These are phyloP conservation scores for Amphiprion clarkii DNA, from an alignment of 2,797 vertebrate genomes.

Conservation along the genomic window DNA sequence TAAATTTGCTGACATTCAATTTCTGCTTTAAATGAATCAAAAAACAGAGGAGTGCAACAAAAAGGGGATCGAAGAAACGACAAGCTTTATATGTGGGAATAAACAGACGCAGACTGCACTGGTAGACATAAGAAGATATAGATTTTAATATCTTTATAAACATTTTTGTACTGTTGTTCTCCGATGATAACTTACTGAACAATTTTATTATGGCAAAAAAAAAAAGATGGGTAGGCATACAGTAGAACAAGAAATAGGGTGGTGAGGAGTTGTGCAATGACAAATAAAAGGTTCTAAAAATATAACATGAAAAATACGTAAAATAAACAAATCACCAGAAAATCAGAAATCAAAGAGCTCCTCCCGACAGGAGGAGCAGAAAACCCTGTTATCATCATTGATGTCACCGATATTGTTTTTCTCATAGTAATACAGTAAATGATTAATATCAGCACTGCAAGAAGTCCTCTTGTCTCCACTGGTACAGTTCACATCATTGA, in stretches of 20 bases:
- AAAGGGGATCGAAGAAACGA: slow-evolving; percentile 25
- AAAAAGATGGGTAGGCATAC: slow-evolving; percentile 66
- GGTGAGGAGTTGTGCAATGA: slow-evolving; percentile 77
- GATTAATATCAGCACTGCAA: slow-evolving; percentile 85
- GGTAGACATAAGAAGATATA: slow-evolving; percentile 94
- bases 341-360: slow-evolving; percentile 61
- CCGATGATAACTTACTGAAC: slow-evolving; percentile 84
- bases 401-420: slow-evolving; percentile 82
- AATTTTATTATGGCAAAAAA: slow-evolving; percentile 76
- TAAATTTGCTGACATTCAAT: slow-evolving; percentile 67
- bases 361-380: slow-evolving; percentile 70
- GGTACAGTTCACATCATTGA: slow-evolving; percentile 81
- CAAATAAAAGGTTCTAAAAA: slow-evolving; percentile 76
- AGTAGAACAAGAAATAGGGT: slow-evolving; percentile 55
- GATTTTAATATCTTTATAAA: slow-evolving; percentile 95
- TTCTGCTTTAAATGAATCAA: slow-evolving; percentile 61
- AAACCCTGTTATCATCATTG: slow-evolving; percentile 88
- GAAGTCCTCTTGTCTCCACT: slow-evolving; percentile 70
- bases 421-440: slow-evolving; percentile 84
- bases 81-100: slow-evolving; percentile 44
- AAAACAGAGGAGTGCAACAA: background rate
- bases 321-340: slow-evolving; percentile 69
- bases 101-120: slow-evolving; percentile 76
- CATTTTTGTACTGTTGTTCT: slow-evolving; percentile 86
- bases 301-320: slow-evolving; percentile 76